phyloP scores from a whole-genome alignment of 1,140 invertebrate genomes.

The Ips nitidus region DNA sequence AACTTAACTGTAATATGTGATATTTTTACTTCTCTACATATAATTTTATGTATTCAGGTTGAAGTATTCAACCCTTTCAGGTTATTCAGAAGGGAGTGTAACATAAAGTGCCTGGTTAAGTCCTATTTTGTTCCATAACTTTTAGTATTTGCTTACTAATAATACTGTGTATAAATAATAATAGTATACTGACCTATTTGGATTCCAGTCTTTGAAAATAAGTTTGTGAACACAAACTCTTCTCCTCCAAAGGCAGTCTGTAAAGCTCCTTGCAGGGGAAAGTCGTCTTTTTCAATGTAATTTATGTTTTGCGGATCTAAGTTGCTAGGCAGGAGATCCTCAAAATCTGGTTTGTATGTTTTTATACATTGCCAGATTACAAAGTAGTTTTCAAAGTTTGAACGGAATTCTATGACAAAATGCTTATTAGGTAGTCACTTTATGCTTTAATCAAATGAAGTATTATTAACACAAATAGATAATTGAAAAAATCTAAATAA shows the following conservation, averaged over 20 bases:
- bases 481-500: no score
- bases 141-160: no score
- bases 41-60: no score
- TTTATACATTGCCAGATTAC: slow-evolving; percentile 60
- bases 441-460: neutral
- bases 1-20: no score
- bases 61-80: no score
- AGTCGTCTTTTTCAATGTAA: slow-evolving; percentile 27
- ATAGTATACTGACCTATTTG: slow-evolving; percentile 52
- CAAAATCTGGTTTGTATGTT: slow-evolving; percentile 56
- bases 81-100: no score
- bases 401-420: slow-evolving; percentile 46
- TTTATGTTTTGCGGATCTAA: slow-evolving; percentile 10
- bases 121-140: no score
- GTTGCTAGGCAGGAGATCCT: slow-evolving; percentile 50
- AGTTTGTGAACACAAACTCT: slow-evolving; percentile 52
- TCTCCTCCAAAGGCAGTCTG: slow-evolving; percentile 53
- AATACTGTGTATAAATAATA: no score
- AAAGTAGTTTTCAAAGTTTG: slow-evolving; percentile 57
- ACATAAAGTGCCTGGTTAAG: no score
- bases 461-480: neutral
- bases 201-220: slow-evolving; percentile 53
- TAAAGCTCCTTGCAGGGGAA: slow-evolving; percentile 49
- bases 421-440: slow-evolving; percentile 9
- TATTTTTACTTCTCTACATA: no score